Evolutionary conservation across 1,140 invertebrate genomes (phyloP), one percentile per base, ranked within the genome.

Genomic region (Drosophila saltans): DNA sequence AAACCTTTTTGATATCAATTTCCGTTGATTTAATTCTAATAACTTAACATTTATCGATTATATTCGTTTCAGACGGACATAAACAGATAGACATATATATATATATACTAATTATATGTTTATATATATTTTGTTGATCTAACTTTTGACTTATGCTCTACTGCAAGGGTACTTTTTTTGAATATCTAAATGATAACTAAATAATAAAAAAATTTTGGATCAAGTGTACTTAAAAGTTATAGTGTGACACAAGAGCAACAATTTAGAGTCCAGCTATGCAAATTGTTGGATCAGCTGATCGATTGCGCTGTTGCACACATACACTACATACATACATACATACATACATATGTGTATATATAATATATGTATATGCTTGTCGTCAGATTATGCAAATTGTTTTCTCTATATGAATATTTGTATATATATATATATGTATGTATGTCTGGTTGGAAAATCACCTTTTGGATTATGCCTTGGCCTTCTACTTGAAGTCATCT

Each of bases 401-500:
- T 45, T 64, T 60, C 48, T 55, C 57, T 52, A 43, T 64, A 9
- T 43, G 8, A 60, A n/a, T 65, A 40, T 28, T 40, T 64, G 9
- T 65, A 28, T 39, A 24, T 78, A 58, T 78, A 66, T 69, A 45
- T 62, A 62, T 69, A 69, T 62, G 63, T 83, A 66, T 69, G 68
- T 75, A 79, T 80, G 79, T 67, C 88, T 82, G 83, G 73, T 86
- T 82, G 77, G 66, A 82, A 86, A 86, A 86, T 86, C 79, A 72
- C 57, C 64, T 39, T 28, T 7, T 56, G 52, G 52, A 26, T 7
- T 21, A 39, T 33, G 58, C 24, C 59, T 40, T 52, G 58, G 60
- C 36, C 59, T 6, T 64, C 75, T 91, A 91, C 72, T 91, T 83
- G 56, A 90, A 90, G 36, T 92, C 91, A 48, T 92, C 91, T 64